Evolutionary conservation across 2,797 vertebrate genomes (phyloP), one percentile per base, ranked within the genome.

Genomic region (Chromobotia macracanthus): DNA sequence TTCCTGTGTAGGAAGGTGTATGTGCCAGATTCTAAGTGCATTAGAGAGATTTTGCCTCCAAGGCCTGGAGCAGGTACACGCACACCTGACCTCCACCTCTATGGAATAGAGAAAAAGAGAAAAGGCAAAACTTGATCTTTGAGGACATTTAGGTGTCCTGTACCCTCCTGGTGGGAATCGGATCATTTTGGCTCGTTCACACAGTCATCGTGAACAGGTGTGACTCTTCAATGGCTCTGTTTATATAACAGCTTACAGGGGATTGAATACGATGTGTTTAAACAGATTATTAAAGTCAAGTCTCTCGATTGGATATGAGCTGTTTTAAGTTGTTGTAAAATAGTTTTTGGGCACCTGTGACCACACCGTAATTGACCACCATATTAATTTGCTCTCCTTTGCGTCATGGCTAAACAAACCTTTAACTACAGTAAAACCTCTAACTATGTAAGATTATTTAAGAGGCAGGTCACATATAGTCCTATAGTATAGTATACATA

Each of bases 1-100:
- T 56, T 25, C 53, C 61, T 60, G 63, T 44, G 69, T 73, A 67
- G 60, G 53, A 55, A 65, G 28, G 72, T 60, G 56, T 51, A 23
- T 51, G 66, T 75, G 61, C 41, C 70, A 66, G 31, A 46, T 75
- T 77, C 53, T 60, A 53, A 75, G 70, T 53, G 75, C 65, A 78
- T 74, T 79, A 69, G 76, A 69, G 55, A 67, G 58, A 72, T 51
- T 77, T 67, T 31, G 80, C 61, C 66, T 72, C 53, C 41, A 13
- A 55, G 65, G 48, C 67, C 18, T 48, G 56, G 44, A 46, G 15
- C 19, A 25, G 35, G 51, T 48, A 56, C 50, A 64, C 35, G 18
- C 53, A 50, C 53, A 12, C 10, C 78, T 75, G 53, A 80, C 64
- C 53, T 80, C 53, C 72, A 69, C 72, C 41, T 63, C 19, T 51